Evolutionary conservation across 2,797 vertebrate genomes (phyloP), one percentile per base, ranked within the genome.

Genomic region (Crocodylus rhombifer): DNA sequence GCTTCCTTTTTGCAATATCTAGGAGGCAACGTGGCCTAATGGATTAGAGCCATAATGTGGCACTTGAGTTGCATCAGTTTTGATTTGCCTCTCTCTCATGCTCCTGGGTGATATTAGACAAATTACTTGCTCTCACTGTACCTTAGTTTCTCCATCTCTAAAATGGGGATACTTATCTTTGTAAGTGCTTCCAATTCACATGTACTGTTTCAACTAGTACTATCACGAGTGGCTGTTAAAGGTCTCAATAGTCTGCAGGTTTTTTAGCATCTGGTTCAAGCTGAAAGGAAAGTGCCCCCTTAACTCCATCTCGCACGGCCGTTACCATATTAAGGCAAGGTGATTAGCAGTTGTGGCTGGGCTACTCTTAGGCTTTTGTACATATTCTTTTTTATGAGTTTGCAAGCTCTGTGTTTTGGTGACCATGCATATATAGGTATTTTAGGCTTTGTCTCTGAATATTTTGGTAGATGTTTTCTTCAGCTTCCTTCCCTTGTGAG

Each of bases 231-330:
- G 64, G n/a, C 8, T n/a, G n/a, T 67, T 30, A 30, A 33, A 12
- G 30, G 65, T 17, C n/a, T 67, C n/a, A 13, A 30, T 67, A 33
- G 18, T 67, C 33, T 20, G 33, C 30, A 67, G 65, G 64, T 5
- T 67, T 67, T 21, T 30, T 30, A 67, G 65, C 18, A 20, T 67
- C 33, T n/a, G 30, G 30, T 20, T 67, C 9, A 4, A 21, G 33
- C n/a, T 67, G 30, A 7, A 11, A 0, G 0, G 42, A 14, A 57
- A 14, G 74, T 36, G 0, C 28, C 84, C 60, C 57, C 81, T 86
- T 83, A 26, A 0, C 36, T 82, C 56, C 7, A 1, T 11, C 84
- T 67, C 75, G 28, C 79, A 60, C 57, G 21, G 57, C 14, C 6
- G 0, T 57, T 79, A 79, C 58, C 23, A 12, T 23, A 77, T 63